phyloP scores from a whole-genome alignment of 2,113 vertebrate genomes.

The Alligator mississippiensis region DNA sequence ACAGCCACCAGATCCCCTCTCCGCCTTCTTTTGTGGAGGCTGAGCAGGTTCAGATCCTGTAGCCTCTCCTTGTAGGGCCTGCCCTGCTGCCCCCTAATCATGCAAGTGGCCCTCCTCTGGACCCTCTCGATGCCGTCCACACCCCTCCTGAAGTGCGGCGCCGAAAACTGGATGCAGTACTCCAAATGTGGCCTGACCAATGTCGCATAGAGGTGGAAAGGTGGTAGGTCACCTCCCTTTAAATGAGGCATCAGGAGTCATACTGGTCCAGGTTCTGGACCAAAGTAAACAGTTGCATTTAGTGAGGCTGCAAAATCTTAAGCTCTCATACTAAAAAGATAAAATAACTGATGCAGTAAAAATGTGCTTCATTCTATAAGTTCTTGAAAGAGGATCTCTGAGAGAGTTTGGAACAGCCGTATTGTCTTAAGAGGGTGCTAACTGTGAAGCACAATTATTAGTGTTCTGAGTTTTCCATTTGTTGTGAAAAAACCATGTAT shows the following conservation, averaged over 20 bases:
- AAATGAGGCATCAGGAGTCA: conserved; percentile 6
- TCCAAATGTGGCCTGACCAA: not conserved
- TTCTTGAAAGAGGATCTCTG: not conserved
- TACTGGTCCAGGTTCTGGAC: conserved; percentile 4
- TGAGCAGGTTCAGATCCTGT: too few relatives aligned
- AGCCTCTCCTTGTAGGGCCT: too few relatives aligned
- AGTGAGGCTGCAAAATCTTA: not conserved
- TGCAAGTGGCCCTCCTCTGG: too few relatives aligned
- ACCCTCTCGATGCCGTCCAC: too few relatives aligned
- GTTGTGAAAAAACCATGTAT: not conserved
- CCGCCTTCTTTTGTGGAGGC: too few relatives aligned
- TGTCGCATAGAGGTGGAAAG: not conserved
- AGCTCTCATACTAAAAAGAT: not conserved
- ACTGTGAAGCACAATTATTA: not conserved
- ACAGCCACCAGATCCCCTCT: too few relatives aligned
- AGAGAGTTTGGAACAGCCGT: not conserved
- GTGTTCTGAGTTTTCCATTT: not conserved
- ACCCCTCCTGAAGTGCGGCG: too few relatives aligned
- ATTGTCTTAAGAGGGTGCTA: not conserved
- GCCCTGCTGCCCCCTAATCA: too few relatives aligned
- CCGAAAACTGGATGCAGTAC: not conserved
- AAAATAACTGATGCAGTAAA: not conserved
- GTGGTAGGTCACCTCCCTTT: not conserved
- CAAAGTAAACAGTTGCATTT: not conserved
- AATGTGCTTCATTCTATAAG: not conserved